Base-by-base conservation (phyloP, 2,113 vertebrate genomes). In the Sapajus apella region DNA sequence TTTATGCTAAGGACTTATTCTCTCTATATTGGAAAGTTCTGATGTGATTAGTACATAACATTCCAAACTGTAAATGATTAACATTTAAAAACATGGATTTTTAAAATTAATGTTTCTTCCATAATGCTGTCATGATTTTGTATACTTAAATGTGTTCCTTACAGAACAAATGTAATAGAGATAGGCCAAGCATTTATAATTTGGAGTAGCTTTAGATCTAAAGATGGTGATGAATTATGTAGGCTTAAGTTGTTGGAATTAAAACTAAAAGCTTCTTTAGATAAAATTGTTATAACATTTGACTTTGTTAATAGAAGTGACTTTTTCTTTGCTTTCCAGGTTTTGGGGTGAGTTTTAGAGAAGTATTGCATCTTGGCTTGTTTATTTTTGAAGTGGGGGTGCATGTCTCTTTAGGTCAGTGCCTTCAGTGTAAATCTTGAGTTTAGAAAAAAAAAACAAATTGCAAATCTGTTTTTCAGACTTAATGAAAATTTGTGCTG, bases 321-420 rank as follows among this genome's bases (percentile, higher is more conserved):
- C 64, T 27, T 97, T 95, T 95, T 40, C 20, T 91, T 96, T 94
- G 87, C 91, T 97, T 96, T 97, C 89, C 85, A 97, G 95, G 80
- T 79, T 97, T 97, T 92, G 37, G 64, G 64, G 82, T 83, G 64
- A 93, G 66, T 95, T 85, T 97, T 95, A 77, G 96, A 90, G 82
- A 80, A 18, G 7, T 93, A 92, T 61, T 85, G 10, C 56, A 45
- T 95, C 30, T 81, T 87, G 61, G 47, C 68, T 88, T 90, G 88
- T 82, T 68, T 6, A 52, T 92, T 84, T 94, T 95, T 86, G 18
- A 75, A 64, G 27, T 87, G 50, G 55, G 80, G 82, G 2, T 93
- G 70, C 77, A 66, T 17, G 87, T 84, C 3, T 79, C 30, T 47
- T 84, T 56, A n/a, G 61, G 21, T 83, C 32, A 90, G 13, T 86